Percentiles rank a stretch among this genome's conserved stretches.
These are phyloP conservation scores for Ceratosolen fusciceps DNA, from an alignment of 1,140 invertebrate genomes.

Conservation along the genomic window DNA sequence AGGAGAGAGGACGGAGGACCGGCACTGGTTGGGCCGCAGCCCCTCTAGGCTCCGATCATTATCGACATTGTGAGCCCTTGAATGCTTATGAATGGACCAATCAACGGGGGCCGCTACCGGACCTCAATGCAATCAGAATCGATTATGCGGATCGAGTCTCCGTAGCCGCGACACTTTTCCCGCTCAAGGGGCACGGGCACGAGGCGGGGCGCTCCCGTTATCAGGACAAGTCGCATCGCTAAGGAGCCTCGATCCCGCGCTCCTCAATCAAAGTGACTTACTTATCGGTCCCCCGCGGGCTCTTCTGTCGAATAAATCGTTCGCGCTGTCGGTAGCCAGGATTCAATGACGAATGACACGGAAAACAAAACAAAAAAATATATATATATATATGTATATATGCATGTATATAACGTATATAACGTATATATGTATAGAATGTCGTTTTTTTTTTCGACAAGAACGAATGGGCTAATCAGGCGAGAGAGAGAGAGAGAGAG, in stretches of 20 bases:
- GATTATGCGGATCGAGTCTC: slow-evolving; percentile 59
- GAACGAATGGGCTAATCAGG: slow-evolving; percentile 49
- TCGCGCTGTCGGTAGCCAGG: slow-evolving; percentile 14
- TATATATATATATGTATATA: too few relatives aligned
- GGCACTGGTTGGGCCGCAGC: slow-evolving; percentile 64
- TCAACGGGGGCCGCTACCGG: slow-evolving; percentile 70
- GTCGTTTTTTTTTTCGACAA: slow-evolving; percentile 48
- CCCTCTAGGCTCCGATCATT: slow-evolving; percentile 68
- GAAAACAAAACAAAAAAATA: too few relatives aligned
- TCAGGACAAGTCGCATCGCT: too few relatives aligned
- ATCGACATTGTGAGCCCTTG: slow-evolving; percentile 71
- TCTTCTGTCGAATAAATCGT: slow-evolving; percentile 38
- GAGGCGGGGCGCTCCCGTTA: not conserved
- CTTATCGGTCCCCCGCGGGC: slow-evolving; percentile 11
- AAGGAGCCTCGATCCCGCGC: too few relatives aligned
- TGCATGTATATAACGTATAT: too few relatives aligned
- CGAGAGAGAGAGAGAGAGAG: slow-evolving; percentile 18
- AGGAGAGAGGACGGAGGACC: slow-evolving; percentile 54
- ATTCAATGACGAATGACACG: slow-evolving; percentile 45
- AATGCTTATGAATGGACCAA: slow-evolving; percentile 73
- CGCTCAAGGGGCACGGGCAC: too few relatives aligned
- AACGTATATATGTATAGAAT: too few relatives aligned
- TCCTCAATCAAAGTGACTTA: too few relatives aligned
- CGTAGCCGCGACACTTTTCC: not conserved
- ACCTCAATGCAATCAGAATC: slow-evolving; percentile 72